Conservation (phyloP, 2,113 vertebrate genomes). For the Apodemus speciosus region DNA sequence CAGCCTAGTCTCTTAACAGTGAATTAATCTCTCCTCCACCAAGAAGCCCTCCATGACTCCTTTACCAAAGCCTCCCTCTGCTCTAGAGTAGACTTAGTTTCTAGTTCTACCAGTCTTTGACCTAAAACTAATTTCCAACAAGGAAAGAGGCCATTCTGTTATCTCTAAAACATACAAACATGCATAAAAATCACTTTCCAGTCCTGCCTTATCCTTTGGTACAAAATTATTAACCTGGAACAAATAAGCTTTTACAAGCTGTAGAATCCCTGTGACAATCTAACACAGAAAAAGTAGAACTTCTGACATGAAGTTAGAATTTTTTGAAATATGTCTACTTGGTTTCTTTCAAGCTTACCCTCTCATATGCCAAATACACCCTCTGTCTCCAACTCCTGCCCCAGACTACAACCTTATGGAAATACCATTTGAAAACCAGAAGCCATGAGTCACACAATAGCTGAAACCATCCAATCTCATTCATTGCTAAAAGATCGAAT, state of each 20-base stretch:
- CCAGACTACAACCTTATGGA: background rate
- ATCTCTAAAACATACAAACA: background rate
- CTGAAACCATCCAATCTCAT: background rate
- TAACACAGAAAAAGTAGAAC: background rate
- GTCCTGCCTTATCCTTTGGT: background rate
- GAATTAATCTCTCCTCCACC: background rate
- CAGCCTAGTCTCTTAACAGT: background rate
- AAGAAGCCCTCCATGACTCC: background rate
- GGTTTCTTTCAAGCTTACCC: background rate
- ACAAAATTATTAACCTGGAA: background rate
- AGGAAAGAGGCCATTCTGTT: background rate
- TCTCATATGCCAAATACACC: background rate
- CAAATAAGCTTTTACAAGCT: slow-evolving; percentile 7
- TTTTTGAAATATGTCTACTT: background rate
- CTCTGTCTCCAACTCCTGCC: background rate
- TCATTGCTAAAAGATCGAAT: background rate
- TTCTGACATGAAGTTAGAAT: background rate
- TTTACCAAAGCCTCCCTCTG: background rate
- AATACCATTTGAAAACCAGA: slow-evolving; percentile 44
- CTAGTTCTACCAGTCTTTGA: background rate
- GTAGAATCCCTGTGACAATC: background rate
- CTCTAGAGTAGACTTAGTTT: background rate
- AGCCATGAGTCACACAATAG: background rate
- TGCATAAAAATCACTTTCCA: background rate
- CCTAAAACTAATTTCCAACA: background rate